A percentile compares a stretch with the other conserved stretches of the same genome.
These are phyloP conservation scores for Acleris literana DNA, from an alignment of 2,888 invertebrate species.

Conservation along the genomic window DNA sequence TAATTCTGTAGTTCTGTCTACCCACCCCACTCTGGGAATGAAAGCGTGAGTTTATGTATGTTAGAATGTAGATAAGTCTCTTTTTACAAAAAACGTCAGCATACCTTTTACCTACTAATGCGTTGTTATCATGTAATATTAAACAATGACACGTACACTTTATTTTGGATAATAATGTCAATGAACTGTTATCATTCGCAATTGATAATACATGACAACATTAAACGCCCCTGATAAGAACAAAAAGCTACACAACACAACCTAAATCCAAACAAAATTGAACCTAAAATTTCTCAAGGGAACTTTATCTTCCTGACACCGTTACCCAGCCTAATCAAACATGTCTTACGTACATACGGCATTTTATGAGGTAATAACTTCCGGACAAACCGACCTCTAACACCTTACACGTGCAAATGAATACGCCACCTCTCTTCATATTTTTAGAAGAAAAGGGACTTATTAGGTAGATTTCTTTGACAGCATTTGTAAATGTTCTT, in stretches of 20 bases:
- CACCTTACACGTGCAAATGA: constrained; percentile 33
- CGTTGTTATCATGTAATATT: too few relatives aligned
- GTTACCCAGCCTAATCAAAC: constrained; percentile 36
- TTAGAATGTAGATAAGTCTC: too few relatives aligned
- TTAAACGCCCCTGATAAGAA: constrained; percentile 4
- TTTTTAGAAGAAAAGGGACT: constrained; percentile 20
- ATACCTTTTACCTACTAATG: too few relatives aligned
- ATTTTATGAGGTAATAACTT: constrained; percentile 36
- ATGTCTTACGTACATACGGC: constrained; percentile 29
- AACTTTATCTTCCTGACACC: constrained; percentile 30
- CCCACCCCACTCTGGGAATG: too few relatives aligned
- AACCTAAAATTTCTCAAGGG: constrained; percentile 34
- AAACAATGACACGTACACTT: too few relatives aligned
- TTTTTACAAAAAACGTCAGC: too few relatives aligned
- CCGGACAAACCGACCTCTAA: constrained; percentile 31
- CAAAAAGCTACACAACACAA: constrained; percentile 5
- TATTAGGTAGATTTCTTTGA: not conserved
- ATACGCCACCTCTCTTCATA: constrained; percentile 14
- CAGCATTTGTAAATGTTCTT: not conserved
- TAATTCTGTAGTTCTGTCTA: too few relatives aligned
- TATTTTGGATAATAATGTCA: not conserved
- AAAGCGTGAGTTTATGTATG: too few relatives aligned
- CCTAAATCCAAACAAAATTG: constrained; percentile 30
- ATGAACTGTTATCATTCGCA: not conserved
- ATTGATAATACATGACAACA: not conserved